phyloP scores from a whole-genome alignment of 1,140 invertebrate species.

The Periplaneta americana region DNA sequence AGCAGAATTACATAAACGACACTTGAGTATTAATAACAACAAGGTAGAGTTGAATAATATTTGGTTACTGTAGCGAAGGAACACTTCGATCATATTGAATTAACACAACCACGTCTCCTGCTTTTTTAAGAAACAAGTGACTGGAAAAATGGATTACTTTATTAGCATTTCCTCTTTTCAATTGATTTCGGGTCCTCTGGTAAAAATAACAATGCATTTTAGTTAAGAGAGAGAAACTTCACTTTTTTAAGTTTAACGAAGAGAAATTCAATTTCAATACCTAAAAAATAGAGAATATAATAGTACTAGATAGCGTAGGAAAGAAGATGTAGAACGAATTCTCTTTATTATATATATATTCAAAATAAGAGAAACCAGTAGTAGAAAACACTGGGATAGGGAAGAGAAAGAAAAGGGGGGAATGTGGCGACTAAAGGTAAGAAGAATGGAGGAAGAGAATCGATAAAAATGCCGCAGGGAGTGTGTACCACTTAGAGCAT shows the following conservation, averaged over 20 bases:
- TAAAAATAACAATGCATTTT: neutral
- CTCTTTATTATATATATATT: neutral
- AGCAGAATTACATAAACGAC: too few species aligned
- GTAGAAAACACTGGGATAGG: neutral
- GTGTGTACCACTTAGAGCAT: neutral
- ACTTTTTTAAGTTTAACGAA: neutral
- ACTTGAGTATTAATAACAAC: neutral
- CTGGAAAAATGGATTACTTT: neutral
- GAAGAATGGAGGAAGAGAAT: neutral
- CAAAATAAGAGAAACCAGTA: neutral
- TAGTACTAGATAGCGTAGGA: too few species aligned
- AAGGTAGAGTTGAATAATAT: neutral
- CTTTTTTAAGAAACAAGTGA: neutral
- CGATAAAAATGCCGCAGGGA: neutral
- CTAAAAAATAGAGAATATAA: neutral
- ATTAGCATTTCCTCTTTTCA: neutral
- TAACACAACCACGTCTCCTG: neutral
- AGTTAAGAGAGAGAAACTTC: neutral
- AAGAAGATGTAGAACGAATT: too few species aligned
- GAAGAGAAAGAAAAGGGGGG: neutral
- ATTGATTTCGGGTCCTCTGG: neutral
- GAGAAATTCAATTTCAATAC: neutral
- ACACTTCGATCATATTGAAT: neutral
- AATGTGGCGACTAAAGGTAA: neutral
- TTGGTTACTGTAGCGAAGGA: neutral